A percentile compares a stretch with the other conserved stretches of the same genome.
These are phyloP conservation scores for Phymanthus crucifer DNA, from an alignment of 92 coral and sea anemone species.

Conservation along the genomic window DNA sequence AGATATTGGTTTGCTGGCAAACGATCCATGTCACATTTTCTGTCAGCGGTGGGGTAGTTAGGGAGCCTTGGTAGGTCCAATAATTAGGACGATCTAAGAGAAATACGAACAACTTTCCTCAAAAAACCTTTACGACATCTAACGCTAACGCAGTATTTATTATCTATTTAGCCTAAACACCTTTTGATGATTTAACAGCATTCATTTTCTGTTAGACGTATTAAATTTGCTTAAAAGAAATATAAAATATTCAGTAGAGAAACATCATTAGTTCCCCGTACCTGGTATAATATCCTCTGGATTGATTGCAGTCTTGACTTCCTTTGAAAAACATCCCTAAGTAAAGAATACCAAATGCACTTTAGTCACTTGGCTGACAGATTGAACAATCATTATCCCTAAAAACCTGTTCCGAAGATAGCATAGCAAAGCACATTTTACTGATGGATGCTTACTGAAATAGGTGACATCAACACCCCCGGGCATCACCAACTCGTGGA, in stretches of 20 bases:
- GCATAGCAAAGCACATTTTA: no score
- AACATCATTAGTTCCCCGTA: neutral
- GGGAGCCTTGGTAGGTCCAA: slow-evolving; percentile 73
- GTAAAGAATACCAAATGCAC: neutral
- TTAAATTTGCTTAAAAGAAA: neutral
- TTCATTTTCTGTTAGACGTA: no score
- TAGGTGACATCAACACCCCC: no score
- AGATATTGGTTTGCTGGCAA: slow-evolving; percentile 28
- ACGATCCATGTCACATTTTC: slow-evolving; percentile 75
- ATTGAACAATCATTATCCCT: neutral
- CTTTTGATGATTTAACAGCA: no score
- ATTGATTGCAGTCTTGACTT: slow-evolving; percentile 58
- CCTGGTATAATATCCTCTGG: slow-evolving; percentile 50
- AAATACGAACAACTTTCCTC: neutral
- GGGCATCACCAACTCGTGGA: no score
- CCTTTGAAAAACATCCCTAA: slow-evolving; percentile 70
- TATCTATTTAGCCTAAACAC: no score
- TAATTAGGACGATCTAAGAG: slow-evolving; percentile 35
- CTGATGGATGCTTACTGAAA: no score
- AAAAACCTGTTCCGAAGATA: no score
- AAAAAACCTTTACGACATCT: neutral
- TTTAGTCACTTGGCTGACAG: neutral
- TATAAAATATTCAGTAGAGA: neutral
- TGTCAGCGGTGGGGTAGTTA: slow-evolving; percentile 68
- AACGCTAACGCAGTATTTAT: neutral